Evolutionary conservation across 2,797 vertebrate species (phyloP), one percentile per base, ranked within the genome.

Genomic region (Tapera naevia): DNA sequence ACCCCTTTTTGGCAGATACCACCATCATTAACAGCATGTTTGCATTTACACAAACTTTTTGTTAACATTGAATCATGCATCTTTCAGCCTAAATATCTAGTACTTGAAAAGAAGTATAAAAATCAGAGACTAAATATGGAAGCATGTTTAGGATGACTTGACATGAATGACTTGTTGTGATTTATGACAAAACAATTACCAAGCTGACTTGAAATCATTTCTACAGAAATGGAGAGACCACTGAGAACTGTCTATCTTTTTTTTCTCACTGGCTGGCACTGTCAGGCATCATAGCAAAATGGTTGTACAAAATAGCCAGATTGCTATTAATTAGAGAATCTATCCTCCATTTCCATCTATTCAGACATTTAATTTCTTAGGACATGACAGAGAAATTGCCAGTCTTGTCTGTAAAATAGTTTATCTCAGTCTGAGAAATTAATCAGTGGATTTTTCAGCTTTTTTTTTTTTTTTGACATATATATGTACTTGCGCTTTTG

Each of bases 21-120:
- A 18, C 8, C 41, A 11, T 33, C 28, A 80, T 45, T 3, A 78
- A 10, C 21, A 30, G 14, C 7, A 53, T 4, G 2, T 3, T n/a
- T 56, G 11, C 8, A 25, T 74, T 69, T 58, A 86, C 10, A 37
- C 1, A 39, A 32, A 35, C 2, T 2, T 43, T 89, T 82, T 3
- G 1, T 75, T 84, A 84, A n/a, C 0, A 0, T 6, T 6, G 12
- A 30, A 7, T 61, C 10, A 28, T 30, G 4, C 7, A 18, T 22
- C 24, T 71, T 80, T 35, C n/a, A 50, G 9, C 13, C 17, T 50
- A 75, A 48, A 6, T 2, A 19, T 27, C 69, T 57, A 65, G 1
- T 41, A 66, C 16, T 71, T 21, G 10, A 32, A 51, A 75, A 79
- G 8, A 61, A 81, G 35, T 23, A 16, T 13, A 74, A 66, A 79